Conservation (phyloP, 2,113 vertebrate species). For the Rhinoptilus africanus region DNA sequence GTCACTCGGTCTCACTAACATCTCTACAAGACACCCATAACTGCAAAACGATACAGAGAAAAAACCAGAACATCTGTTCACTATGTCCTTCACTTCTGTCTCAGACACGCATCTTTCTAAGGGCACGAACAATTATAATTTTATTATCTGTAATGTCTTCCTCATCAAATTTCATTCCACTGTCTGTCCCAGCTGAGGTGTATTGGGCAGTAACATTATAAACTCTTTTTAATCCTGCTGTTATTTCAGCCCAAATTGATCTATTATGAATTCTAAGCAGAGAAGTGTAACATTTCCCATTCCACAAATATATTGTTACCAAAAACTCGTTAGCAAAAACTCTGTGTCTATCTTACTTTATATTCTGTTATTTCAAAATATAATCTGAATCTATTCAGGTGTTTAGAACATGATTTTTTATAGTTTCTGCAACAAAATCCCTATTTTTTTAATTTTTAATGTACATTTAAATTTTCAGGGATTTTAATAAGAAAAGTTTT, state of each 20-base stretch:
- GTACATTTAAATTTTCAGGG: not conserved
- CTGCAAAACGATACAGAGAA: not conserved
- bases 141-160: conserved; percentile 3
- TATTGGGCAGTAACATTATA: not conserved
- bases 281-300: not conserved
- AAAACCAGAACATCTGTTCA: not conserved
- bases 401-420: not conserved
- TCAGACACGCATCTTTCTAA: not conserved
- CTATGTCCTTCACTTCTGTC: not conserved
- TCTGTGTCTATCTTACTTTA: not conserved
- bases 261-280: not conserved
- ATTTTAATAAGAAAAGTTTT: not conserved
- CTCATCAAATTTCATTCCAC: conserved; percentile 12
- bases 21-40: not conserved
- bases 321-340: not conserved
- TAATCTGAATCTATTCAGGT: not conserved
- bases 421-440: not conserved
- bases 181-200: not conserved
- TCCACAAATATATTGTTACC: not conserved
- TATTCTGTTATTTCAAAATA: not conserved
- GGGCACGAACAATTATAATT: not conserved
- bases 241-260: not conserved
- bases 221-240: not conserved
- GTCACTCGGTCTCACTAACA: not conserved
- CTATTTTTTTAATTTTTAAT: not conserved